Percentiles rank a stretch among this genome's conserved stretches.
phyloP scores from a whole-genome alignment of 2,113 vertebrate species.

The Alces alces region DNA sequence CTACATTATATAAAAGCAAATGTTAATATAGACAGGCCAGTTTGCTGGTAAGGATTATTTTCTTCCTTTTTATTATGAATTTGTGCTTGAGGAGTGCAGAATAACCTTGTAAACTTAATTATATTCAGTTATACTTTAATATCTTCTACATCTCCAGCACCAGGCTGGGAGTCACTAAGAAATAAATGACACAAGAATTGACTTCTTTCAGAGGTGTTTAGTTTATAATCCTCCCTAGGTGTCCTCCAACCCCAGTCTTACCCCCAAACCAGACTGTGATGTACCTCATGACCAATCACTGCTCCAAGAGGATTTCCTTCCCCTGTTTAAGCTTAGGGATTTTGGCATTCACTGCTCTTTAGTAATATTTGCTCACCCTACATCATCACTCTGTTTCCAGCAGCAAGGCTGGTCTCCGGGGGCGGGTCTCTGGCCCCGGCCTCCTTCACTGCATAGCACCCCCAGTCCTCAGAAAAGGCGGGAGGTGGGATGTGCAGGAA shows the following conservation, averaged over 20 bases:
- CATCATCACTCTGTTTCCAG: not conserved
- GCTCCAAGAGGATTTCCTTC: not conserved
- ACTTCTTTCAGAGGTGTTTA: not conserved
- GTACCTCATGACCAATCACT: not conserved
- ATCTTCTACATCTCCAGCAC: not conserved
- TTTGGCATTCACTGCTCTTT: not conserved
- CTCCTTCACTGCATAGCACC: not conserved
- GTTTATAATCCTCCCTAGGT: not conserved
- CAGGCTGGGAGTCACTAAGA: not conserved
- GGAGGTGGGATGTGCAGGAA: too few relatives aligned
- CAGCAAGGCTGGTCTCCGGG: too few relatives aligned
- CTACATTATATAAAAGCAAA: not conserved
- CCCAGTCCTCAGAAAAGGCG: not conserved
- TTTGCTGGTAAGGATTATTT: not conserved
- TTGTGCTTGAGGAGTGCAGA: not conserved
- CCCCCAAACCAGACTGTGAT: not conserved
- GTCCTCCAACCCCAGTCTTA: not conserved
- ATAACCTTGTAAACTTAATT: constrained; percentile 13
- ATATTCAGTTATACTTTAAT: not conserved
- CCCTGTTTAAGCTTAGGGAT: not conserved
- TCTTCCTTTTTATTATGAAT: constrained; percentile 17
- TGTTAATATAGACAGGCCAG: not conserved
- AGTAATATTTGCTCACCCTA: not conserved
- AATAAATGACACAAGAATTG: not conserved
- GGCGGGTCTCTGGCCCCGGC: not conserved